Conservation (phyloP, 2,797 vertebrate genomes). For the Pitangus sulphuratus region DNA sequence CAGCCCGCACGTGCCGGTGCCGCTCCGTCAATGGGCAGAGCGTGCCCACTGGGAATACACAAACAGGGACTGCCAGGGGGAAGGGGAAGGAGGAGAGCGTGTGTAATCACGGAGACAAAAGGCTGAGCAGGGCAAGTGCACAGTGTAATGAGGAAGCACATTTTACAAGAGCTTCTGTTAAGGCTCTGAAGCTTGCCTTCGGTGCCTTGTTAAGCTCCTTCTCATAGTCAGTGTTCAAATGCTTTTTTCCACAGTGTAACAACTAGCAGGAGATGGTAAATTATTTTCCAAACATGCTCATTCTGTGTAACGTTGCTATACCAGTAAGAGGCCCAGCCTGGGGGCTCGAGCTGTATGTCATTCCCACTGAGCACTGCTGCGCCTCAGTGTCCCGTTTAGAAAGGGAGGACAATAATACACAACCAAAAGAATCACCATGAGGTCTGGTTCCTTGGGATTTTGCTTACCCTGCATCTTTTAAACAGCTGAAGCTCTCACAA, state of each 20-base stretch:
- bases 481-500: background rate
- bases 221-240: background rate
- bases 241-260: background rate
- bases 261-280: background rate
- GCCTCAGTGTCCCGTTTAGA: background rate
- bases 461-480: background rate
- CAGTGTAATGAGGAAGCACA: background rate
- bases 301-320: background rate
- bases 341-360: background rate
- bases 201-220: background rate
- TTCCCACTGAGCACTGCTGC: background rate
- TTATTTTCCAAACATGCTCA: background rate
- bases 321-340: background rate
- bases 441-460: background rate
- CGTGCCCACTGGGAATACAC: background rate
- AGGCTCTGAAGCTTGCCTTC: background rate
- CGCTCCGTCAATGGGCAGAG: background rate
- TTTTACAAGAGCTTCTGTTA: background rate
- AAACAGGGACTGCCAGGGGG: background rate
- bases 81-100: background rate
- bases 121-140: background rate
- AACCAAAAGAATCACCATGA: rapidly evolving
- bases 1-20: background rate
- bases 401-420: background rate
- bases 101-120: background rate